Percentiles rank a stretch among this genome's conserved stretches.
Evolutionary conservation across 2,113 vertebrate genomes (phyloP).

Genomic region (Felis chaus): DNA sequence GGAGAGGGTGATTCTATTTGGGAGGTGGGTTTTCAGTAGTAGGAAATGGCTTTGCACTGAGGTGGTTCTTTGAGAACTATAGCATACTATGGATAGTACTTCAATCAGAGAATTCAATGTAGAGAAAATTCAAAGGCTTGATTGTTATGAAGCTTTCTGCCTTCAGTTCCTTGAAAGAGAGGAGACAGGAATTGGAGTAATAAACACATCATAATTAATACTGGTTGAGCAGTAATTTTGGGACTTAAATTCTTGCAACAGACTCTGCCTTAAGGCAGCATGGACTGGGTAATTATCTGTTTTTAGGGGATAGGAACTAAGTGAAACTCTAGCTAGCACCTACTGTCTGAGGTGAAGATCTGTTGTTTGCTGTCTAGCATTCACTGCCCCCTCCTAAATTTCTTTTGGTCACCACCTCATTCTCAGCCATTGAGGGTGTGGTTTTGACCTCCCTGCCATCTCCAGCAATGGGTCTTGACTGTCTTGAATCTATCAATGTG

Average conservation of each 20-base stretch:
- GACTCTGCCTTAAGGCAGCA: neutral
- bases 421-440: neutral
- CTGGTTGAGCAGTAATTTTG: neutral
- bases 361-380: neutral
- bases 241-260: neutral
- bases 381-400: neutral
- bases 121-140: neutral
- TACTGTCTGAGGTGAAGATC: neutral
- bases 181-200: neutral
- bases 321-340: neutral
- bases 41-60: neutral
- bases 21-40: neutral
- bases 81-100: neutral
- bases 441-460: neutral
- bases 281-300: neutral
- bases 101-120: neutral
- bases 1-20: neutral
- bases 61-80: neutral
- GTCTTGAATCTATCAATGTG: neutral
- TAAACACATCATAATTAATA: neutral
- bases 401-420: neutral
- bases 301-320: neutral
- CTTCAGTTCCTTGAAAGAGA: neutral
- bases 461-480: no score
- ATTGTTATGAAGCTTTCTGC: neutral